Percentiles rank a stretch among this genome's conserved stretches.
These are phyloP conservation scores for Burhinus oedicnemus DNA, from an alignment of 2,113 vertebrate genomes.

Conservation along the genomic window DNA sequence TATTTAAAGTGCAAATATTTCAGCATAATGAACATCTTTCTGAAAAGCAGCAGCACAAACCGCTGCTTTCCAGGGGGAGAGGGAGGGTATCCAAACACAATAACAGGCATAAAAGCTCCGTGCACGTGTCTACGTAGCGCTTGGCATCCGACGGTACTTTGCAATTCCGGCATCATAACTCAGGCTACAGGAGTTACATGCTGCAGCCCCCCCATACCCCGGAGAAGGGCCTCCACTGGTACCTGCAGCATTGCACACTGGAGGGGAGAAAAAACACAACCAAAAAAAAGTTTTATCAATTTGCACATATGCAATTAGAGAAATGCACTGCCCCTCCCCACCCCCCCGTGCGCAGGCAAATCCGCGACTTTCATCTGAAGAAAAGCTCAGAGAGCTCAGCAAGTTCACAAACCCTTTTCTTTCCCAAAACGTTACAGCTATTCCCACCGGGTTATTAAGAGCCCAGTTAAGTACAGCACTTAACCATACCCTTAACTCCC, in stretches of 20 bases:
- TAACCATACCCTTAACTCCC: constrained; percentile 33
- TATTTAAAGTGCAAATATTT: constrained; percentile 46
- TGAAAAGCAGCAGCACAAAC: neutral
- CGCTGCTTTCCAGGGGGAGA: neutral
- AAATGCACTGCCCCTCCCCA: neutral
- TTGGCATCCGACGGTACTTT: neutral
- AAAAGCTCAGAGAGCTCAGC: neutral
- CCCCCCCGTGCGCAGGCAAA: neutral
- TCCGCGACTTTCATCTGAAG: neutral
- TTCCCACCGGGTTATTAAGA: neutral
- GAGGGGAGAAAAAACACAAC: neutral
- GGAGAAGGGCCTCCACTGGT: no score
- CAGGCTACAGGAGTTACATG: neutral
- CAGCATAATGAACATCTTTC: constrained; percentile 9
- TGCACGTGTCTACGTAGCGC: rapidly evolving
- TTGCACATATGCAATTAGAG: neutral
- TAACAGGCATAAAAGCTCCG: rapidly evolving
- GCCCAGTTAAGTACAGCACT: neutral
- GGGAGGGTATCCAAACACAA: neutral
- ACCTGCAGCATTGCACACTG: neutral
- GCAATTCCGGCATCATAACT: neutral
- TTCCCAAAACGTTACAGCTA: neutral
- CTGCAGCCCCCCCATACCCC: rapidly evolving
- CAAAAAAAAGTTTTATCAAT: neutral
- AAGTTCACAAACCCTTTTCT: neutral